Evolutionary conservation across 2,797 vertebrate genomes (phyloP).

Genomic region (Mastacembelus armatus): DNA sequence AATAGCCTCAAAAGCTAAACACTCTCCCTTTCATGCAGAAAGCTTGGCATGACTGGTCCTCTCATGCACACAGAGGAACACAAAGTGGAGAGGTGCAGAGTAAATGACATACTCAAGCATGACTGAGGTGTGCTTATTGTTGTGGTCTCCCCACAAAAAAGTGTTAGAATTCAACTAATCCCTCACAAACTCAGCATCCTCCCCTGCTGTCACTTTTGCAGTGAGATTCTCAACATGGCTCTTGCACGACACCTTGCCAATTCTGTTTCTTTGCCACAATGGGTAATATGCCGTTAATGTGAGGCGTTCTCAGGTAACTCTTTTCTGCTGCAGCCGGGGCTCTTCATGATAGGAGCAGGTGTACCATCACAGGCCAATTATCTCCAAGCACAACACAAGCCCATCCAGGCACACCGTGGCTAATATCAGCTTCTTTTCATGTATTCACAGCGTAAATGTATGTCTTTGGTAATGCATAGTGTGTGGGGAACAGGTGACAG

Average conservation of each 20-base stretch:
- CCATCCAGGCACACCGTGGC: conserved; percentile 13
- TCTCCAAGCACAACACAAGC: conserved; percentile 39
- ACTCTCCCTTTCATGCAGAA: conserved; percentile 76
- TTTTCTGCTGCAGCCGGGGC: conserved; percentile 39
- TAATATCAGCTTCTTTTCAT: conserved; percentile 1
- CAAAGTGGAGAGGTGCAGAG: conserved; percentile 74
- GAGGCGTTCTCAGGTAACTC: conserved; percentile 47
- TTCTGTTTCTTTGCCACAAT: conserved; percentile 48
- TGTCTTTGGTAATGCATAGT: neutral
- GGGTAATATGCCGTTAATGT: conserved; percentile 44
- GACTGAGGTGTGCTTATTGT: conserved; percentile 70
- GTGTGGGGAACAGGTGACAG: neutral
- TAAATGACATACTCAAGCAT: conserved; percentile 70
- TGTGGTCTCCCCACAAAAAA: conserved; percentile 44
- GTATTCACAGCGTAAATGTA: neutral
- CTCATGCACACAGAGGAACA: conserved; percentile 62
- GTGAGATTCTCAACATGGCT: conserved; percentile 52
- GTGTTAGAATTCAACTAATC: conserved; percentile 62
- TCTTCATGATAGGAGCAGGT: conserved; percentile 55
- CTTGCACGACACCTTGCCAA: conserved; percentile 46
- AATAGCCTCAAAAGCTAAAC: conserved; percentile 79
- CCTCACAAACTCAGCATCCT: conserved; percentile 59
- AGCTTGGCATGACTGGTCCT: conserved; percentile 64
- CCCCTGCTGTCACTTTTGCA: conserved; percentile 51
- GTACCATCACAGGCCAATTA: conserved; percentile 51